These are phyloP conservation scores for Nerophis lumbriciformis DNA, from an alignment of 2,113 vertebrate genomes.

Conservation along the genomic window DNA sequence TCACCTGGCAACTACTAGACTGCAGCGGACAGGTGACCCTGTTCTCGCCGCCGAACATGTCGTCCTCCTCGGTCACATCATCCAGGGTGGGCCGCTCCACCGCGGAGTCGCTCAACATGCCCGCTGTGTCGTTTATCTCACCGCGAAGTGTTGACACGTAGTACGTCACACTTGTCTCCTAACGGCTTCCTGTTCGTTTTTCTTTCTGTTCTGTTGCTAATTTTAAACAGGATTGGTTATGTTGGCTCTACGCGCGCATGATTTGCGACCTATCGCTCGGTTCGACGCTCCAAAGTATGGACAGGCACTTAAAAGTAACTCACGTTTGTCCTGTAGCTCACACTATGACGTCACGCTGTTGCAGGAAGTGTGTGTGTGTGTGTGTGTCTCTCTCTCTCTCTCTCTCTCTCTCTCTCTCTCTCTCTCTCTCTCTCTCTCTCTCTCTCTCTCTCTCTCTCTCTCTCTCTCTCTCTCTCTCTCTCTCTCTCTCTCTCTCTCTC, in stretches of 20 bases:
- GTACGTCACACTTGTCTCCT: background rate
- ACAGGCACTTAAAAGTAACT: background rate
- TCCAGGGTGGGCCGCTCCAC: slow-evolving; percentile 43
- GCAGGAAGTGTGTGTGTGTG: slow-evolving; percentile 17
- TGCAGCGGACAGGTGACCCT: slow-evolving; percentile 5
- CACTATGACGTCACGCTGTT: slow-evolving; percentile 4
- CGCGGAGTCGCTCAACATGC: slow-evolving; percentile 34
- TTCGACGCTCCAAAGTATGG: background rate
- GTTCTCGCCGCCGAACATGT: slow-evolving; percentile 34
- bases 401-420: background rate
- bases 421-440: background rate
- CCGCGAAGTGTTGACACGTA: background rate
- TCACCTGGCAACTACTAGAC: slow-evolving; percentile 19
- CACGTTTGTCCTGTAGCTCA: background rate
- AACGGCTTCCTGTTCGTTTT: slow-evolving; percentile 3
- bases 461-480: too few relatives aligned
- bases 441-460: background rate
- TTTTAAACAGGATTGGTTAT: background rate
- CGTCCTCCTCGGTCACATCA: slow-evolving; percentile 54
- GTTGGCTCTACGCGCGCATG: too few relatives aligned
- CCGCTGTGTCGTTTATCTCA: slow-evolving; percentile 1
- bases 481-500: background rate
- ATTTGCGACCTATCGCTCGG: too few relatives aligned
- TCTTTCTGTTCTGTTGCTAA: slow-evolving; percentile 3
- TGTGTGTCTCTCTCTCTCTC: background rate